Percentiles rank a stretch among this genome's conserved stretches.
Conservation (phyloP, 2,113 vertebrate genomes). For the Mustela lutreola region DNA sequence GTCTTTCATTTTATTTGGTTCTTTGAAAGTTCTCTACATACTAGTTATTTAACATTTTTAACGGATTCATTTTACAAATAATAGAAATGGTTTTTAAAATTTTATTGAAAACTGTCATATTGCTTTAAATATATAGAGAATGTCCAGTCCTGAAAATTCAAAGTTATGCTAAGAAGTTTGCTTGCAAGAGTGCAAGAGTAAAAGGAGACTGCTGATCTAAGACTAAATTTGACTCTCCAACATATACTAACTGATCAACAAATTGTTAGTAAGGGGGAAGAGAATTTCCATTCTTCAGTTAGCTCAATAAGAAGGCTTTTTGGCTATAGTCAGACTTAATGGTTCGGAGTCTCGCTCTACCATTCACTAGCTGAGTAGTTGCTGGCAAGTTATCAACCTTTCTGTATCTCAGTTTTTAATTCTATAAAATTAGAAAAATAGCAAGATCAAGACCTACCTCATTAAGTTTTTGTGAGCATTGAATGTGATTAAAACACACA, state of each 20-base stretch:
- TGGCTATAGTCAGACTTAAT: background rate
- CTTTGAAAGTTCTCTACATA: background rate
- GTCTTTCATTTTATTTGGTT: background rate
- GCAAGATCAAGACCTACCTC: background rate
- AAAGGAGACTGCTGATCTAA: background rate
- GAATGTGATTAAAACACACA: background rate
- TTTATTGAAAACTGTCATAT: background rate
- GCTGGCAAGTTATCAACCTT: background rate
- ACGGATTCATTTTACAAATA: background rate
- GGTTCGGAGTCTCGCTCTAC: background rate
- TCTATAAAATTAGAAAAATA: background rate
- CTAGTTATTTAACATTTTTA: conserved; percentile 11
- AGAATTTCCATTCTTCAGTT: background rate
- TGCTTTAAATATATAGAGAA: background rate
- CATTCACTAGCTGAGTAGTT: background rate
- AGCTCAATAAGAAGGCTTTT: background rate
- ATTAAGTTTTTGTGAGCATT: background rate
- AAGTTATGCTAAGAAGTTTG: background rate
- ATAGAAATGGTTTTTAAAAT: background rate
- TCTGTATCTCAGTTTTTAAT: background rate
- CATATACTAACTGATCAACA: background rate
- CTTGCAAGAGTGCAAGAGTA: background rate
- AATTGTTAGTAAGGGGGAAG: background rate
- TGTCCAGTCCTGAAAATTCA: background rate
- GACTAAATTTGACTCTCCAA: background rate